Evolutionary conservation across 2,888 invertebrate genomes (phyloP).

Genomic region (Ganaspis brasiliensis): DNA sequence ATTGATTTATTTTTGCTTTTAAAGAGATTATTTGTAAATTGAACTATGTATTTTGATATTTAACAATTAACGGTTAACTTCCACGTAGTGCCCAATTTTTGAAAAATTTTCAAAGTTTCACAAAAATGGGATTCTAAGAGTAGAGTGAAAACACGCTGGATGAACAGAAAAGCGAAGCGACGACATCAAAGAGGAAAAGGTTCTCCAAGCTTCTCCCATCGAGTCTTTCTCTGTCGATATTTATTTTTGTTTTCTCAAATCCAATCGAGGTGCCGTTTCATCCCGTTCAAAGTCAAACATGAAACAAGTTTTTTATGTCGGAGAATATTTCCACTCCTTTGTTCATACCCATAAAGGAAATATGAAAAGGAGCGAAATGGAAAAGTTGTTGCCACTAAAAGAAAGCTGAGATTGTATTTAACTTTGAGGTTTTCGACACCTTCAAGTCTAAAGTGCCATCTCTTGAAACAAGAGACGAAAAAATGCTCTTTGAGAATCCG

Average conservation of each 20-base stretch:
- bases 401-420: constrained; percentile 15
- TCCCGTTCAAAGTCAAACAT: constrained; percentile 27
- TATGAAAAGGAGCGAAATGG: constrained; percentile 17
- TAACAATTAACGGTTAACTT: neutral
- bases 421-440: constrained; percentile 16
- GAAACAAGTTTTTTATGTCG: constrained; percentile 14
- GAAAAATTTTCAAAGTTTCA: constrained; percentile 15
- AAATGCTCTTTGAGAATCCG: neutral
- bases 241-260: constrained; percentile 58
- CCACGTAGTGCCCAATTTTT: too few species aligned
- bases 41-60: too few species aligned
- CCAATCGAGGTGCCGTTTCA: constrained; percentile 37
- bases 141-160: constrained; percentile 17
- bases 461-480: neutral
- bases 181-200: constrained; percentile 30
- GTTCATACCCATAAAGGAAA: neutral
- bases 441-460: neutral
- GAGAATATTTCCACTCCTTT: constrained; percentile 31
- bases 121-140: neutral
- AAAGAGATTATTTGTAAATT: too few species aligned
- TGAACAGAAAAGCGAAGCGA: constrained; percentile 16
- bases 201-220: constrained; percentile 11
- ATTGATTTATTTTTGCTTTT: too few species aligned
- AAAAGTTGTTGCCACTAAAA: constrained; percentile 13
- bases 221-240: constrained; percentile 45